Percentiles rank a stretch among this genome's conserved stretches.
Evolutionary conservation across 2,888 invertebrate genomes (phyloP).

Genomic region (Spilosoma lubricipeda): DNA sequence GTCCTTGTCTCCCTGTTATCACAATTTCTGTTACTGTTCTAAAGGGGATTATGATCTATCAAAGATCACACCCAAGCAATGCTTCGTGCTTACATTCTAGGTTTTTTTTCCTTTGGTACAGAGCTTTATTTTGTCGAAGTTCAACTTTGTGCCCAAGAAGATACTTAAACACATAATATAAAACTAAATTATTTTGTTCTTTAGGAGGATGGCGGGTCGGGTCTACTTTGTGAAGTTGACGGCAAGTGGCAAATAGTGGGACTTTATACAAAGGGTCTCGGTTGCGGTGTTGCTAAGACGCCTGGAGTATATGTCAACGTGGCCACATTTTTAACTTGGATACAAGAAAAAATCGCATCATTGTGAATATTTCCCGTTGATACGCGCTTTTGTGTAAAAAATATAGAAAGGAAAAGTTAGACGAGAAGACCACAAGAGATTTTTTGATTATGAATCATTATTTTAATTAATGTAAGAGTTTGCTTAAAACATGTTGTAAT

Average conservation of each 20-base stretch:
- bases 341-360: conserved; percentile 82
- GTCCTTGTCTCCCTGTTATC: too few species aligned
- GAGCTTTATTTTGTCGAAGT: background rate
- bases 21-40: too few species aligned
- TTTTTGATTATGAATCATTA: background rate
- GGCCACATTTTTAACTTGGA: conserved; percentile 89
- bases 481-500: background rate
- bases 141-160: background rate
- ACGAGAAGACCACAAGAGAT: background rate
- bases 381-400: background rate
- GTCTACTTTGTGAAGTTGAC: conserved; percentile 87
- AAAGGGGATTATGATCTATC: too few species aligned
- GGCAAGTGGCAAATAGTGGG: conserved; percentile 88
- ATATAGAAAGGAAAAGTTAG: background rate
- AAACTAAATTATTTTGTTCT: conserved; percentile 22
- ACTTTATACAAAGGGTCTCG: conserved; percentile 91
- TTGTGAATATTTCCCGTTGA: conserved; percentile 45
- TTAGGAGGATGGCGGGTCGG: conserved; percentile 92
- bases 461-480: background rate
- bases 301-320: conserved; percentile 93
- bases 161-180: background rate
- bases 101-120: background rate
- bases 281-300: conserved; percentile 89
- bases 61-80: background rate
- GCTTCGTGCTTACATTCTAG: background rate